Evolutionary conservation across 2,797 vertebrate species (phyloP).

Genomic region (Moxostoma hubbsi): DNA sequence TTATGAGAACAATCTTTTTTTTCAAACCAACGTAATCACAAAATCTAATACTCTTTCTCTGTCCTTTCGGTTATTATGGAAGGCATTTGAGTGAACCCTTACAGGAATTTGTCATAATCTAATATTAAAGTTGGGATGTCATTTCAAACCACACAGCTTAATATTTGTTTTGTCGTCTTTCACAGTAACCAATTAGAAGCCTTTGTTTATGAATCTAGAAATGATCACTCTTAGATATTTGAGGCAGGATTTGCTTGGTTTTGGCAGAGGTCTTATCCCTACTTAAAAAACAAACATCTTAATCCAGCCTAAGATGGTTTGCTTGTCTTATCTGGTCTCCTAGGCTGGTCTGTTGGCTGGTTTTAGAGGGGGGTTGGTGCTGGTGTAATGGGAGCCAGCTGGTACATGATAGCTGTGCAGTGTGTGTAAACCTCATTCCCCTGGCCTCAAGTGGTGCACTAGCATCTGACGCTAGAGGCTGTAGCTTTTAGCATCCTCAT

Average conservation of each 20-base stretch:
- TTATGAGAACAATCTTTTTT: constrained; percentile 75
- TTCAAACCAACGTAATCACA: constrained; percentile 29
- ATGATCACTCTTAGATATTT: not conserved
- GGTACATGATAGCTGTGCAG: too few relatives aligned
- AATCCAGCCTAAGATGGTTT: too few relatives aligned
- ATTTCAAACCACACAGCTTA: not conserved
- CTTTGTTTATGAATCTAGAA: not conserved
- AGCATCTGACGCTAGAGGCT: too few relatives aligned
- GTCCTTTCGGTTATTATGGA: constrained; percentile 67
- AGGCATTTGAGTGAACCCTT: constrained; percentile 47
- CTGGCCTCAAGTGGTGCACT: too few relatives aligned
- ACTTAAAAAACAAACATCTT: too few relatives aligned
- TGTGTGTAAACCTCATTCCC: too few relatives aligned
- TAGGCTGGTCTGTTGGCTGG: too few relatives aligned
- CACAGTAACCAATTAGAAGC: not conserved
- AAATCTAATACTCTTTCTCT: not conserved
- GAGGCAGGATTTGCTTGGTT: not conserved
- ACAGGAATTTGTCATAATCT: constrained; percentile 59
- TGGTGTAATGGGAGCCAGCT: too few relatives aligned
- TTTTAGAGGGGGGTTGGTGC: too few relatives aligned
- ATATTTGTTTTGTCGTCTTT: not conserved
- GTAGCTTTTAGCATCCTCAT: too few relatives aligned
- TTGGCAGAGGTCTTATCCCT: not conserved
- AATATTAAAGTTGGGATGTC: not conserved
- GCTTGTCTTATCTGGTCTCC: too few relatives aligned